Conservation (phyloP, 35 echinoderm and acorn worm genomes). For the Apostichopus japonicus region DNA sequence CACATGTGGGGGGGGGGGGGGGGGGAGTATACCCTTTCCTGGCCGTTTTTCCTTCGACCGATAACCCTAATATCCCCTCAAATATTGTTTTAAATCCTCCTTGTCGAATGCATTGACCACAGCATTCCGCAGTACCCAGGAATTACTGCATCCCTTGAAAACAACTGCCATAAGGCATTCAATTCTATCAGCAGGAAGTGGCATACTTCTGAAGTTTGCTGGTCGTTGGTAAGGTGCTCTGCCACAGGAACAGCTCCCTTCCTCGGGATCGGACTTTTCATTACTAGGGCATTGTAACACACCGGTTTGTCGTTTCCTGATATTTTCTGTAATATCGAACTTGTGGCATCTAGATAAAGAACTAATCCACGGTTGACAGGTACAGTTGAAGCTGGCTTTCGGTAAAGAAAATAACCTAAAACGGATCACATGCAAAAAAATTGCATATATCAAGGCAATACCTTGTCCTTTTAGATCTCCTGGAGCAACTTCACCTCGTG, state of each 20-base stretch:
- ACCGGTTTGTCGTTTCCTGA: not conserved
- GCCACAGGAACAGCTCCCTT: slow-evolving; percentile 35
- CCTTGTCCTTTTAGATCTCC: not conserved
- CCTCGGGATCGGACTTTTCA: slow-evolving; percentile 5
- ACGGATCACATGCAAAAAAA: not conserved
- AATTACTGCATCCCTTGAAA: not conserved
- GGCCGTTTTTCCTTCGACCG: no score
- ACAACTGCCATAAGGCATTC: not conserved
- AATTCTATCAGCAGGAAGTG: slow-evolving; percentile 10
- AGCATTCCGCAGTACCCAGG: slow-evolving; percentile 34
- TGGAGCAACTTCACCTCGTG: not conserved
- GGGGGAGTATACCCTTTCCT: slow-evolving; percentile 11
- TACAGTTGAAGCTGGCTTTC: not conserved
- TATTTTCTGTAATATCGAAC: slow-evolving; percentile 14
- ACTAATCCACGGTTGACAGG: not conserved
- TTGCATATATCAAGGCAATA: not conserved
- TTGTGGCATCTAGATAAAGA: slow-evolving; percentile 31
- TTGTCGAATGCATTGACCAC: slow-evolving; percentile 34
- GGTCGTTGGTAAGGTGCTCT: slow-evolving; percentile 41
- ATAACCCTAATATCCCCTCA: not conserved
- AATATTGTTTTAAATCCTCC: not conserved
- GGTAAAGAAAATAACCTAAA: not conserved
- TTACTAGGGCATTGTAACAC: slow-evolving; percentile 35
- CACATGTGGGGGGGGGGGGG: slow-evolving; percentile 55
- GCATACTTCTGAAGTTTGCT: slow-evolving; percentile 40